Conservation (phyloP, 2,888 invertebrate genomes). For the Eumerus sabulonum region DNA sequence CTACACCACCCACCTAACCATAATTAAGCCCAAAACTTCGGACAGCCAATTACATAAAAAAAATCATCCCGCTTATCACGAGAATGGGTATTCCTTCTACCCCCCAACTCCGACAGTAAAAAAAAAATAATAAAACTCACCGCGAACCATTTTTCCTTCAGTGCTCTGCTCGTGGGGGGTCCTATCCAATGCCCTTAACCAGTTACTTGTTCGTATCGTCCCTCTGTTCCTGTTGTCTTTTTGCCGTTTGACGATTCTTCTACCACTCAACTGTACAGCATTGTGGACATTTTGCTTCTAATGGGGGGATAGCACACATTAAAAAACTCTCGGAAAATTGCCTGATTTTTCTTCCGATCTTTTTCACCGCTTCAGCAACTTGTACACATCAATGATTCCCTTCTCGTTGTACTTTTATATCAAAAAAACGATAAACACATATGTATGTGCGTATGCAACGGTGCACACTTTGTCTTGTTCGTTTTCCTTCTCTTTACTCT, state of each 20-base stretch:
- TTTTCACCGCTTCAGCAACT: conserved; percentile 54
- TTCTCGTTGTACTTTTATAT: conserved; percentile 29
- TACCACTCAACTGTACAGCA: conserved; percentile 42
- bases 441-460: conserved; percentile 17
- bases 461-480: conserved; percentile 25
- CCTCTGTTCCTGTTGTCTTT: too few species aligned
- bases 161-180: conserved; percentile 7
- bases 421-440: conserved; percentile 26
- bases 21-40: too few species aligned
- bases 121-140: conserved; percentile 43
- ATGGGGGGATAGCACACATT: not conserved
- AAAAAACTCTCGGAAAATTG: conserved; percentile 26
- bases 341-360: conserved; percentile 53
- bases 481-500: too few species aligned
- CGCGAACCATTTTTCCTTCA: conserved; percentile 62
- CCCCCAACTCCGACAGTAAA: too few species aligned
- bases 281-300: conserved; percentile 34
- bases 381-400: conserved; percentile 58
- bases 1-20: too few species aligned
- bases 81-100: too few species aligned
- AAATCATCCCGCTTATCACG: conserved; percentile 13
- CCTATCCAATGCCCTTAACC: conserved; percentile 1
- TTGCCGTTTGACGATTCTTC: conserved; percentile 1
- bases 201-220: too few species aligned
- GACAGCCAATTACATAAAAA: conserved; percentile 58